Percentiles rank a stretch among this genome's conserved stretches.
phyloP scores from a whole-genome alignment of 2,888 invertebrate species.

The Nysson spinosus region DNA sequence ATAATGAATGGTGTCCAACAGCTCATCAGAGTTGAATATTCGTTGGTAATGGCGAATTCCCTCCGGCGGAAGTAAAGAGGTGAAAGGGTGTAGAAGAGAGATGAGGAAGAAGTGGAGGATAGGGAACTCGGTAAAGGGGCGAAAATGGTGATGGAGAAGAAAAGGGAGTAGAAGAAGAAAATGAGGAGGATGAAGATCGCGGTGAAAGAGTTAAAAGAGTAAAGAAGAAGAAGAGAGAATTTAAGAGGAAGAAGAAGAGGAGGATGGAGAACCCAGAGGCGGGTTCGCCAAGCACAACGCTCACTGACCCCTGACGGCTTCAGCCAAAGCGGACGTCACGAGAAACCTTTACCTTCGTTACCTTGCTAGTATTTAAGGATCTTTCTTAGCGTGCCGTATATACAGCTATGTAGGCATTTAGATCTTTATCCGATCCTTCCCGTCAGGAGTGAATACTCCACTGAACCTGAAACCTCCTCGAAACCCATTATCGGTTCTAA shows the following conservation, averaged over 20 bases:
- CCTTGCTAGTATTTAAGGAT: conserved; percentile 65
- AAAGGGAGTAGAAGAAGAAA: conserved; percentile 23
- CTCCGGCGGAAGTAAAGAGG: conserved; percentile 22
- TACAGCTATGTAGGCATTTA: conserved; percentile 59
- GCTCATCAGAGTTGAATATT: conserved; percentile 69
- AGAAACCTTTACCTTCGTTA: conserved; percentile 67
- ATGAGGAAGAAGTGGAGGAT: conserved; percentile 16
- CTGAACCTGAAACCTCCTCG: conserved; percentile 61
- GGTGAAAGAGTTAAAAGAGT: conserved; percentile 13
- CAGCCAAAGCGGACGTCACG: conserved; percentile 62
- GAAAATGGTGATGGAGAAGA: conserved; percentile 24
- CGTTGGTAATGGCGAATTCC: conserved; percentile 47
- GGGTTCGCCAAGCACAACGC: conserved; percentile 64
- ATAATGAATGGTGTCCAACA: conserved; percentile 69
- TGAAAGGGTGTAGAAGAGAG: conserved; percentile 8
- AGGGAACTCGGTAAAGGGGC: conserved; percentile 5
- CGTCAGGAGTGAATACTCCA: conserved; percentile 60
- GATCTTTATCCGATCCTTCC: conserved; percentile 62
- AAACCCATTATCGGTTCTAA: conserved; percentile 58
- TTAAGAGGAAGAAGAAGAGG: conserved; percentile 38
- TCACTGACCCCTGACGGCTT: conserved; percentile 67
- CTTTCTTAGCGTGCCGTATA: conserved; percentile 57
- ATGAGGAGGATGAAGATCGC: conserved; percentile 8
- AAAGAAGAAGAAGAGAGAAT: too few species aligned
- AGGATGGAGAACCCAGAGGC: conserved; percentile 63